Conservation (phyloP, 2,113 vertebrate genomes). For the Pundamilia nyererei region DNA sequence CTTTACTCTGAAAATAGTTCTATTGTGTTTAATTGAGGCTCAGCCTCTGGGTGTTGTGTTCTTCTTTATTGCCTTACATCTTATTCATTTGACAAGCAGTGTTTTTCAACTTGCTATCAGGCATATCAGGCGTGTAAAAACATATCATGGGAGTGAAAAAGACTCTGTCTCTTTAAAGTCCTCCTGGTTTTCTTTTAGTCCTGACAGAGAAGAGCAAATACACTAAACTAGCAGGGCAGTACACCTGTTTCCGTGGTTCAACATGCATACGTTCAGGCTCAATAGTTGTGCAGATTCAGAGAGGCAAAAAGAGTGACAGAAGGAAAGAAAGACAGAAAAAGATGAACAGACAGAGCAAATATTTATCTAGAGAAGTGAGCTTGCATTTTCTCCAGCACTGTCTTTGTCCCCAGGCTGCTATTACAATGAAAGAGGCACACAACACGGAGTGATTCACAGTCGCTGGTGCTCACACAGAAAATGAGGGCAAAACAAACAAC, state of each 20-base stretch:
- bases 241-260: constrained; percentile 5
- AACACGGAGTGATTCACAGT: constrained; percentile 4
- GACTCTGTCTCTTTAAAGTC: neutral
- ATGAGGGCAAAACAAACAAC: constrained; percentile 69
- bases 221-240: neutral
- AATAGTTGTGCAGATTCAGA: neutral
- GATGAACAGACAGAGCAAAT: constrained; percentile 35
- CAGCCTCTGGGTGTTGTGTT: neutral
- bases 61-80: neutral
- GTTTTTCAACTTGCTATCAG: neutral
- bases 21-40: neutral
- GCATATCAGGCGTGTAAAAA: neutral
- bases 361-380: constrained; percentile 43
- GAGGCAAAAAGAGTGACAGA: neutral
- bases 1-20: neutral
- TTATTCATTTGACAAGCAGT: neutral
- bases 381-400: constrained; percentile 47
- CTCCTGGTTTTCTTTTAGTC: neutral
- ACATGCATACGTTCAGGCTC: neutral
- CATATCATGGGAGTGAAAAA: neutral
- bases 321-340: neutral
- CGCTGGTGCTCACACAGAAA: constrained; percentile 49
- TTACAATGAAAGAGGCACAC: constrained; percentile 34
- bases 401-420: constrained; percentile 45
- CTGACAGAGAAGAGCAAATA: neutral